Evolutionary conservation across 2,888 invertebrate species (phyloP).

Genomic region (Scrobipalpa atriplicella): DNA sequence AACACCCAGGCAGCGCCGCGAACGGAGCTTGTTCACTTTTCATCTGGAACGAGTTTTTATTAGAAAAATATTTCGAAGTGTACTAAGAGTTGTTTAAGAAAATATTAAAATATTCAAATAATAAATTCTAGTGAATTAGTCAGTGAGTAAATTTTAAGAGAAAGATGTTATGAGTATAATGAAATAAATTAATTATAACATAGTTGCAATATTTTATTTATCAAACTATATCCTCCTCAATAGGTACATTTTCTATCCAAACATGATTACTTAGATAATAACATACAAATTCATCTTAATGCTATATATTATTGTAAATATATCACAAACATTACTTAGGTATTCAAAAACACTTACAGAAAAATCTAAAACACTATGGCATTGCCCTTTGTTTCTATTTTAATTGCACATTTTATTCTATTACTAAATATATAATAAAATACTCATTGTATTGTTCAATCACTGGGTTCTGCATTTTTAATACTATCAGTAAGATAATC

Average conservation of each 20-base stretch:
- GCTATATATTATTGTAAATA: constrained; percentile 1
- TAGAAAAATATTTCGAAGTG: constrained; percentile 69
- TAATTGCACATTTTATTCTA: not conserved
- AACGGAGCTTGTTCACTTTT: constrained; percentile 41
- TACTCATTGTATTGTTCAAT: constrained; percentile 26
- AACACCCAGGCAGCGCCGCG: not conserved
- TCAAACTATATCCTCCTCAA: not conserved
- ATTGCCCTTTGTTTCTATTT: not conserved
- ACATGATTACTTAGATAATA: not conserved
- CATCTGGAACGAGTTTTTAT: constrained; percentile 71
- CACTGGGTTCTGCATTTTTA: constrained; percentile 55
- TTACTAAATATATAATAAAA: not conserved
- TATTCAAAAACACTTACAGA: not conserved
- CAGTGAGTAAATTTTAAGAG: constrained; percentile 75
- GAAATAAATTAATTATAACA: constrained; percentile 72
- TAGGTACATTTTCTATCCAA: not conserved
- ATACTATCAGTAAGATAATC: constrained; percentile 78
- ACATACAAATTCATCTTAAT: not conserved
- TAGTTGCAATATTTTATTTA: constrained; percentile 35
- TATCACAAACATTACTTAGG: not conserved
- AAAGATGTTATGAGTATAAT: constrained; percentile 81
- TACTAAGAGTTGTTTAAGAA: constrained; percentile 71
- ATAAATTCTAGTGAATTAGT: constrained; percentile 78
- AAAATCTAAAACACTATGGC: not conserved
- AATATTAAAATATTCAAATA: constrained; percentile 78